Percentiles rank a stretch among this genome's conserved stretches.
These are phyloP conservation scores for Epirrhoe alternata DNA, from an alignment of 2,888 invertebrate genomes.

Conservation along the genomic window DNA sequence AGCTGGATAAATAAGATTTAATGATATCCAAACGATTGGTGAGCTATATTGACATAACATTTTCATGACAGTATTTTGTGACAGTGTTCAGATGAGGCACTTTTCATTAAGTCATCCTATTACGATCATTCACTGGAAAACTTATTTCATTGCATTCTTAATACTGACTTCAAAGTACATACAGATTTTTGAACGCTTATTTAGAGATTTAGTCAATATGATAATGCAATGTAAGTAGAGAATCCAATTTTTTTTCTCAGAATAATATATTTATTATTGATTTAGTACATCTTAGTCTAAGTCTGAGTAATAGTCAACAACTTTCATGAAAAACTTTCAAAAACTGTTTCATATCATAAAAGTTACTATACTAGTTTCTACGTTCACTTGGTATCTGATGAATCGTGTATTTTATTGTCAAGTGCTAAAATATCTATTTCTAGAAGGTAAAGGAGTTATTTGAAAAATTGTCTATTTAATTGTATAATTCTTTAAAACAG, in stretches of 20 bases:
- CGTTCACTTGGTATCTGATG: conserved; percentile 23
- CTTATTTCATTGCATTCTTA: conserved; percentile 22
- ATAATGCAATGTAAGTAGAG: conserved; percentile 21
- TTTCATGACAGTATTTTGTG: conserved; percentile 19
- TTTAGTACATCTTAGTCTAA: conserved; percentile 26
- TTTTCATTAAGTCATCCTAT: conserved; percentile 26
- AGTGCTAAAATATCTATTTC: conserved; percentile 35
- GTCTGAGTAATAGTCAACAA: conserved; percentile 25
- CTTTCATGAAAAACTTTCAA: conserved; percentile 41
- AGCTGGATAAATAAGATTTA: neutral
- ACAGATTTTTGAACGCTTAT: neutral
- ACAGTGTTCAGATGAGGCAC: conserved; percentile 34
- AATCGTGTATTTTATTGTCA: conserved; percentile 41
- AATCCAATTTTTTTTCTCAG: neutral
- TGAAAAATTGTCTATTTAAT: conserved; percentile 19
- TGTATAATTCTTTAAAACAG: conserved; percentile 17
- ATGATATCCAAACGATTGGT: neutral
- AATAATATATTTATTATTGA: neutral
- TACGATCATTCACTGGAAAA: conserved; percentile 22
- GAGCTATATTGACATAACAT: conserved; percentile 15
- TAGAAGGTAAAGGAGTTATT: conserved; percentile 20
- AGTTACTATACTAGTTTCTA: conserved; percentile 23
- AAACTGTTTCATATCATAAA: conserved; percentile 32
- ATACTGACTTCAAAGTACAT: conserved; percentile 1
- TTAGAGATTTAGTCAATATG: neutral